These are phyloP conservation scores for Stomatorhinus ivindoensis DNA, from an alignment of 2,113 vertebrate species.

Conservation along the genomic window DNA sequence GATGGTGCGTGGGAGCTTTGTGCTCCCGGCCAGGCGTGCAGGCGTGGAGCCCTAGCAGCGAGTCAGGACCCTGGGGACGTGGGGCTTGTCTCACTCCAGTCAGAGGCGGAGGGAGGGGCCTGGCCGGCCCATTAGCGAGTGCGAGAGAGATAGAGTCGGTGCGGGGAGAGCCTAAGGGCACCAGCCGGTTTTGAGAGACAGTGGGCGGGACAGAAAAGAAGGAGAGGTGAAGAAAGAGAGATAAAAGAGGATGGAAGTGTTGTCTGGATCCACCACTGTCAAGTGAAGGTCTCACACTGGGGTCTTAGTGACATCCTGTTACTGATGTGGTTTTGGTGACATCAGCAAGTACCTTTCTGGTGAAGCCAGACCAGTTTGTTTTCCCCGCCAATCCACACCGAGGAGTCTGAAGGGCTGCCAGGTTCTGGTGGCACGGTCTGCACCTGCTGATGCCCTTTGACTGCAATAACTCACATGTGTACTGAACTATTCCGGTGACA, in stretches of 20 bases:
- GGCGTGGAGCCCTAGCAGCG: constrained; percentile 52
- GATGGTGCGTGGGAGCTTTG: constrained; percentile 34
- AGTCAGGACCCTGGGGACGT: constrained; percentile 57
- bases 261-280: not conserved
- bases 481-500: not conserved
- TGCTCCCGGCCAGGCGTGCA: constrained; percentile 50
- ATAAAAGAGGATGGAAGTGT: not conserved
- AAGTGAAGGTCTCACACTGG: not conserved
- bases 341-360: not conserved
- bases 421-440: not conserved
- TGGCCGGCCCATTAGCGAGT: constrained; percentile 35
- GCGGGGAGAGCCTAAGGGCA: not conserved
- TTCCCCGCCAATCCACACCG: not conserved
- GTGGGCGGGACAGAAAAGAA: not conserved
- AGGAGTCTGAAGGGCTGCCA: not conserved
- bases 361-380: not conserved
- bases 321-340: not conserved
- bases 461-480: not conserved
- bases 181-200: not conserved
- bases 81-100: constrained; percentile 43
- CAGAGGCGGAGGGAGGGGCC: constrained; percentile 53
- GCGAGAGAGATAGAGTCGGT: not conserved
- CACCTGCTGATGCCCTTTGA: not conserved
- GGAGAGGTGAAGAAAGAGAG: not conserved
- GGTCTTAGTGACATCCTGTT: not conserved